Evolutionary conservation across 30 jellyfish, hydroid and myxozoan species (phyloP).

Genomic region (Hydractinia echinata): DNA sequence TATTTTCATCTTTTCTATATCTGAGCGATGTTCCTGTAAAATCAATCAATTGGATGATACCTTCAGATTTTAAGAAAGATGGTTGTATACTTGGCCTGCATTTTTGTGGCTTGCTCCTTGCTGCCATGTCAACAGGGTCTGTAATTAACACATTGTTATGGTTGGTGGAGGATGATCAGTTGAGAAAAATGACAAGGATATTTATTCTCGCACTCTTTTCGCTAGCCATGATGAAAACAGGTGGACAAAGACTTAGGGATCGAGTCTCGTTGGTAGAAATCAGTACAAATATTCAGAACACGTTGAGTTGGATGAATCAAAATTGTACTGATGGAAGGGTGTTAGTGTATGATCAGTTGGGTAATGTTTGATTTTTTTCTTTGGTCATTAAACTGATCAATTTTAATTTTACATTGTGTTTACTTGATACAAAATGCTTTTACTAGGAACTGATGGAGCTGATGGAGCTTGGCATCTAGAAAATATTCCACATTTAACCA

Average conservation of each 20-base stretch:
- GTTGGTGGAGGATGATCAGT: background rate
- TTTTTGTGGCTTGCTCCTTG: constrained; percentile 83
- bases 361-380: constrained; percentile 33
- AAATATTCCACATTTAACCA: constrained; percentile 54
- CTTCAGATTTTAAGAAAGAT: background rate
- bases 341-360: constrained; percentile 55
- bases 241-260: constrained; percentile 2
- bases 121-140: constrained; percentile 10
- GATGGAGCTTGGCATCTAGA: constrained; percentile 85
- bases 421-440: background rate
- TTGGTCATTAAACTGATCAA: background rate
- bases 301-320: constrained; percentile 25
- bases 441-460: constrained; percentile 43
- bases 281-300: constrained; percentile 13
- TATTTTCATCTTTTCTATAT: constrained; percentile 18
- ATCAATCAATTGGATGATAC: background rate
- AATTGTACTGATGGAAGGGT: constrained; percentile 54
- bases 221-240: background rate
- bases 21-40: constrained; percentile 44
- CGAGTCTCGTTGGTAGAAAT: constrained; percentile 53
- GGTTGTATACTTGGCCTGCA: constrained; percentile 30
- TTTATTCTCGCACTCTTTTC: background rate
- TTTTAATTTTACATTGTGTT: background rate
- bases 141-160: background rate
- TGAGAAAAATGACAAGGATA: background rate